Base-by-base conservation (phyloP, 2,888 invertebrate species). In the Caenorhabditis macrosperma region DNA sequence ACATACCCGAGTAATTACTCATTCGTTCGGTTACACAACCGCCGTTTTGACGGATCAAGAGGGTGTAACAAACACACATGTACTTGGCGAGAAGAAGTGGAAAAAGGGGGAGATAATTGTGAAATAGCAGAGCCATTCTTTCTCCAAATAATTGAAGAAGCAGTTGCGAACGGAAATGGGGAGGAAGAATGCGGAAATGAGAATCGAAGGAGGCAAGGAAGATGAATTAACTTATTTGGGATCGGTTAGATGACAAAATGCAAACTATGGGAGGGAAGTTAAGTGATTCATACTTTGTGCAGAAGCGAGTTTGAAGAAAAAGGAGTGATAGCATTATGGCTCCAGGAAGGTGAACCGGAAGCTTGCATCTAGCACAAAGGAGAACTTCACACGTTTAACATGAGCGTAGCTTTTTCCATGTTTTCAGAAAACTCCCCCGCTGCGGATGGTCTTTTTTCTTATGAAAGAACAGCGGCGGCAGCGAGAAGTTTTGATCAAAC, bases 1-100 rank as follows among this genome's bases (percentile, higher is more conserved):
- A 63, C 9, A 64, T 38, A 67, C 48, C 63, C 26, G 68, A 66
- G 72, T 68, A 52, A 64, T 76, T 68, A 76, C 68, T 61, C 60
- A 50, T 61, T 30, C 38, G 46, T 48, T 33, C 35, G 57, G 28
- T 54, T 72, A 55, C 60, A 75, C 52, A 57, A 33, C 52, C 15
- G 17, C 28, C 59, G 38, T 59, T 64, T 44, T 74, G 63, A 74
- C 26, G 59, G 30, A 66, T 74, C 59, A 64, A 59, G 64, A 64
- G 59, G 57, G 64, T 74, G 74, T 64, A 74, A 64, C n/a, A n/a
- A n/a, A n/a, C 74, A 52, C 24, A 46, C 46, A 50, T 59, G 68
- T 59, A 68, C 67, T 64, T 52, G 57, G 24, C 7, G 17, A 33
- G 35, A n/a, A 55, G 35, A 28, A 60, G 41, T 7, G 20, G n/a